Base-by-base conservation (phyloP, 2,888 invertebrate species). In the Rotaria macrura region DNA sequence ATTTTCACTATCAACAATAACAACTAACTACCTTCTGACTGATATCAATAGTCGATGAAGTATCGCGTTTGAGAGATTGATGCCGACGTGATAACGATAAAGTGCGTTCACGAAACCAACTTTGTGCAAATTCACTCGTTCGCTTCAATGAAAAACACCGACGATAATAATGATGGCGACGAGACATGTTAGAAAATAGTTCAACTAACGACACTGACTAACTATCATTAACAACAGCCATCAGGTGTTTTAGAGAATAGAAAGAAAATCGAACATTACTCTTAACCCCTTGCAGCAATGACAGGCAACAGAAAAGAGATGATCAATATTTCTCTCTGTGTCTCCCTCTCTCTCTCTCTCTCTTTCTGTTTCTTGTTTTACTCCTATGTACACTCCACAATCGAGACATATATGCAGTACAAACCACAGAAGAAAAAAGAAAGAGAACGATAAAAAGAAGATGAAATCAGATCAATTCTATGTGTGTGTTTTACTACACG, bases 91-190 rank as follows among this genome's bases (percentile, higher is more conserved):
- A 65, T 65, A 65, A 38, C 20, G 65, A 65, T 34, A 34, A 34
- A 20, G 65, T 38, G 20, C 65, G 65, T 65, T 65, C 65, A 65
- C 34, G 65, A 65, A 65, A 65, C 65, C 65, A 65, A 65, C 38
- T 34, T 65, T 65, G 65, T 17, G 65, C 65, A 65, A 29, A 65
- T 65, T 65, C 65, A 34, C 65, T 34, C 20, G 79, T 79, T 43
- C 79, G 25, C 34, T 79, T 79, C 25, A 79, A 79, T 79, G 79
- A 79, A 14, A 79, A 43, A 79, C 79, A 79, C 43, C 43, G 79
- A 79, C n/a, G 43, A 65, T 54, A 23, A 54, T 25, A 23, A 25
- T 54, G 9, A 65, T 38, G 65, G 9, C 20, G 65, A 34, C 65
- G 34, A 38, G 65, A 20, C 65, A 65, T 65, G 38, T 4, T 65